Evolutionary conservation across 1,140 invertebrate genomes (phyloP).

Genomic region (Anoplolepis gracilipes): DNA sequence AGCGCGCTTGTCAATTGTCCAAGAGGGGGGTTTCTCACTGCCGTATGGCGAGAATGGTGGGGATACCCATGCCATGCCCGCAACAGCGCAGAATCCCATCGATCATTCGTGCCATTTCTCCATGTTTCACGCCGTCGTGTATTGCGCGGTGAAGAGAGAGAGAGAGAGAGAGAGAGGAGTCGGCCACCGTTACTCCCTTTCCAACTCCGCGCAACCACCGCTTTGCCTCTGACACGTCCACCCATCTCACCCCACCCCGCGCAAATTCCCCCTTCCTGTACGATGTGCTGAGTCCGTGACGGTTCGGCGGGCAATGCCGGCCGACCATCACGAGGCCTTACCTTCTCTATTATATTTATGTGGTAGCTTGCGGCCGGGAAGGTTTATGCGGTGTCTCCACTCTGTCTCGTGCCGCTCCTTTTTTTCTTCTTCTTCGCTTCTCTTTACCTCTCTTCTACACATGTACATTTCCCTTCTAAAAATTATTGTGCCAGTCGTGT

Average conservation of each 20-base stretch:
- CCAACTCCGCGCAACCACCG: conserved; percentile 62
- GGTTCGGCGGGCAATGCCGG: conserved; percentile 84
- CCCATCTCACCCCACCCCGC: conserved; percentile 74
- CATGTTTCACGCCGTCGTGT: conserved; percentile 83
- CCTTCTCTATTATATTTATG: conserved; percentile 85
- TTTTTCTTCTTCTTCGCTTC: conserved; percentile 42
- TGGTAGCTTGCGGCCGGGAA: conserved; percentile 82
- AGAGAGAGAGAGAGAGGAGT: conserved; percentile 36
- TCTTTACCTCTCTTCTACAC: not conserved
- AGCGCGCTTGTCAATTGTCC: conserved; percentile 31
- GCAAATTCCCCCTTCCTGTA: conserved; percentile 74
- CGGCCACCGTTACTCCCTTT: conserved; percentile 60
- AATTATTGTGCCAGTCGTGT: not conserved
- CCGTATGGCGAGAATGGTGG: conserved; percentile 66
- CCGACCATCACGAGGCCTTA: conserved; percentile 84
- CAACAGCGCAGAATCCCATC: conserved; percentile 86
- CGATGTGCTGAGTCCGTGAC: conserved; percentile 79
- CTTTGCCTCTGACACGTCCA: conserved; percentile 72
- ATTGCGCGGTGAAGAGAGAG: conserved; percentile 74
- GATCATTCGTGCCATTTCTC: conserved; percentile 84
- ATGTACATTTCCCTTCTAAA: not conserved
- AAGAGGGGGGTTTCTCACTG: conserved; percentile 41
- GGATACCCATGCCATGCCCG: conserved; percentile 75
- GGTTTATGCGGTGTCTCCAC: conserved; percentile 80
- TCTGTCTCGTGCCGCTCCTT: conserved; percentile 68